Base-by-base conservation (phyloP, 2,113 vertebrate genomes). In the Trematomus loennbergii region DNA sequence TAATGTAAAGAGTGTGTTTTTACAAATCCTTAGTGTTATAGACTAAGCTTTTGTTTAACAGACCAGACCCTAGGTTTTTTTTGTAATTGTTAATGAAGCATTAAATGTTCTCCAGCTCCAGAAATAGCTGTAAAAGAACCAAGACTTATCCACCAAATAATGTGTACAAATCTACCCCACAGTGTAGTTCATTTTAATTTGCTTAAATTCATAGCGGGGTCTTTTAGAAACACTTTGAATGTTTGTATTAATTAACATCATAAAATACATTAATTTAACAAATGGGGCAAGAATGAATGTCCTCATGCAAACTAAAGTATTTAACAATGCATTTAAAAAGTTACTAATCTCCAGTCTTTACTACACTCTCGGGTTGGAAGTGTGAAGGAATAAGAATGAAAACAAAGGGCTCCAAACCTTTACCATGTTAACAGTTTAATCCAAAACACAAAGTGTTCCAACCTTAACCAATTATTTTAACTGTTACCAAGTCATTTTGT, bases 211-310 rank as follows among this genome's bases (percentile, higher is more conserved):
- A 50, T 17, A 54, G 48, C 43, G 67, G n/a, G 50, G 16, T 63
- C 62, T 29, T 82, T 82, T 72, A 69, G 64, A 61, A 70, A 66
- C 69, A 74, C 55, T 81, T 40, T 59, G 11, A 33, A 12, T 66
- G 33, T 53, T 61, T 58, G 22, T 45, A 57, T 75, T 75, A 36
- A 45, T 73, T 65, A 69, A 61, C 63, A 40, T 55, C 6, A 46
- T 29, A 65, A 2, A 36, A 29, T 70, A 25, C 36, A 65, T 66
- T 66, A 65, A 66, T 66, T 62, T 29, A 62, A 62, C 29, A 70
- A 50, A 65, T 53, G 64, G 36, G 48, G 52, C 52, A 54, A 12
- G 13, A 17, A 63, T 53, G 40, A 62, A 55, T 48, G 25, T 45
- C 46, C n/a, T 60, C 3, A 53, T 70, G 45, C 33, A 52, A 60